A percentile compares a stretch with the other conserved stretches of the same genome.
Evolutionary conservation across 1,140 invertebrate species (phyloP).

Genomic region (Drosophila rufa): DNA sequence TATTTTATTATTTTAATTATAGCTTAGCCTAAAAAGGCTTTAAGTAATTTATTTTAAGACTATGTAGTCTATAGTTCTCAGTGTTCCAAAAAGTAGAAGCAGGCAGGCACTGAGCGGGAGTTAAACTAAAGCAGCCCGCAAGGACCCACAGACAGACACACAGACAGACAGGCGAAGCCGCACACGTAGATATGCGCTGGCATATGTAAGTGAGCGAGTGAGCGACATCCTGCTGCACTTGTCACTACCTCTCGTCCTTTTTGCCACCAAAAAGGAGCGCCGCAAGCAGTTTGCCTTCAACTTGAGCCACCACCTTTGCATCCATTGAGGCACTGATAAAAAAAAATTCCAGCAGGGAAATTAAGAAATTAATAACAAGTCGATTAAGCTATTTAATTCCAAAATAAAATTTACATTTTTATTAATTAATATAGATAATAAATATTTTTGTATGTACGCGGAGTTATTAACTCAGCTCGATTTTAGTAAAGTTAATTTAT

Average conservation of each 20-base stretch:
- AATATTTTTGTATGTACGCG: no score
- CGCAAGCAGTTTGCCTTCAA: constrained; percentile 39
- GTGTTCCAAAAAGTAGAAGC: constrained; percentile 9
- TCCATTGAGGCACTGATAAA: constrained; percentile 3
- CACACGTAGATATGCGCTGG: constrained; percentile 26
- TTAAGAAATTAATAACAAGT: no score
- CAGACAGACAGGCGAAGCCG: constrained; percentile 19
- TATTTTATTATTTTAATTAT: no score
- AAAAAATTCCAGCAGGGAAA: background rate
- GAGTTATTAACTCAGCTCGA: no score
- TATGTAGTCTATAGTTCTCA: no score
- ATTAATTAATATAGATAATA: no score
- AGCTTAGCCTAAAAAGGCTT: no score
- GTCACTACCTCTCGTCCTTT: constrained; percentile 13
- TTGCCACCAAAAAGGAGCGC: constrained; percentile 8
- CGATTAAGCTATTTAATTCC: no score
- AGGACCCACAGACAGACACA: constrained; percentile 13
- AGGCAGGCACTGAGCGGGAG: constrained; percentile 16
- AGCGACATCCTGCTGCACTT: constrained; percentile 36
- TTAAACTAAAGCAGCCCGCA: constrained; percentile 19
- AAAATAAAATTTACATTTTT: no score
- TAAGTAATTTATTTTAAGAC: no score
- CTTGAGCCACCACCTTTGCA: constrained; percentile 17
- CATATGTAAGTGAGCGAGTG: constrained; percentile 10
- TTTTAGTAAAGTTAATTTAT: no score